Evolutionary conservation across 2,797 vertebrate species (phyloP).

Genomic region (Pachyuromys duprasi): DNA sequence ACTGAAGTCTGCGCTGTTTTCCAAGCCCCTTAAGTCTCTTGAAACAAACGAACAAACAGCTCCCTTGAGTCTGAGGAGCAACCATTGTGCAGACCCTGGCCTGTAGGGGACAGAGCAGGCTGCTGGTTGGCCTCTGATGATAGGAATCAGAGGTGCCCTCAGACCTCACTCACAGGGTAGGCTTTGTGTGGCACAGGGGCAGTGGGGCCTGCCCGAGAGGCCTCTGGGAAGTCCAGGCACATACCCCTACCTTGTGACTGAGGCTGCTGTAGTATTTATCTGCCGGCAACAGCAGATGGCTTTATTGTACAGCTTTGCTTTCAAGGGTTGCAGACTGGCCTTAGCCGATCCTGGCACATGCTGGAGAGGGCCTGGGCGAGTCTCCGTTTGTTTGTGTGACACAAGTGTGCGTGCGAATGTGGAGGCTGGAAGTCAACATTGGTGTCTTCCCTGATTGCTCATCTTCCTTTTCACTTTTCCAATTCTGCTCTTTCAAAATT

Average conservation of each 20-base stretch:
- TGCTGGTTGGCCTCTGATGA: rapidly evolving
- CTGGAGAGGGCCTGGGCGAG: neutral
- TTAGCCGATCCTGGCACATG: neutral
- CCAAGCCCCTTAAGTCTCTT: neutral
- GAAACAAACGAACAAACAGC: neutral
- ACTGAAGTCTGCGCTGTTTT: neutral
- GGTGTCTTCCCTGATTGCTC: neutral
- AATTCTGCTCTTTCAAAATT: neutral
- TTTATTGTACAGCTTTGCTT: neutral
- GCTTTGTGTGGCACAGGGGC: neutral
- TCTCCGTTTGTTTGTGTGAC: neutral
- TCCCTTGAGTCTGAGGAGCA: neutral
- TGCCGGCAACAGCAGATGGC: rapidly evolving
- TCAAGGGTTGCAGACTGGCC: neutral
- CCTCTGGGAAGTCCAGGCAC: neutral
- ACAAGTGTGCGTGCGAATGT: neutral
- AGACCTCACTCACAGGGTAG: neutral
- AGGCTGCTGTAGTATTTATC: rapidly evolving
- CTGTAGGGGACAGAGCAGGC: neutral
- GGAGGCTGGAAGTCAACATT: neutral
- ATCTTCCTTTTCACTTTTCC: neutral
- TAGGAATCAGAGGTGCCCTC: neutral
- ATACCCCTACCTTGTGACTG: too few species aligned
- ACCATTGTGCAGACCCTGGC: neutral
- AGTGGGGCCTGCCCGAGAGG: neutral